Conservation (phyloP, 1,140 invertebrate species). For the Paralvinella palmiformis region DNA sequence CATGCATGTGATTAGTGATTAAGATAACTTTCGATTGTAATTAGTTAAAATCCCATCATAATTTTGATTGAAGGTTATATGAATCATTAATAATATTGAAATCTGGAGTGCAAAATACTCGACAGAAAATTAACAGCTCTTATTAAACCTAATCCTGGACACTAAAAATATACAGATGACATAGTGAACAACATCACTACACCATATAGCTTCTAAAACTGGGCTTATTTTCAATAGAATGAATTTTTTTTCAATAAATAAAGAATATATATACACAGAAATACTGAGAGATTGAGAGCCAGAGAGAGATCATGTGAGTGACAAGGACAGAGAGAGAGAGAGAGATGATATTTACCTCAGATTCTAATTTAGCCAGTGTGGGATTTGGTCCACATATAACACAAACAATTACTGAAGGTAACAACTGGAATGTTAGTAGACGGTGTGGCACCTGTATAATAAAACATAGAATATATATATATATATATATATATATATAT, state of each 20-base stretch:
- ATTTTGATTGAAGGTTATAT: too few species aligned
- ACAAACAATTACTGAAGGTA: constrained; percentile 67
- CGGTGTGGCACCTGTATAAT: constrained; percentile 67
- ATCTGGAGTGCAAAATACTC: too few species aligned
- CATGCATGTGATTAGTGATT: too few species aligned
- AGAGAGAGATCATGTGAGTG: constrained; percentile 7
- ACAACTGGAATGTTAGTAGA: constrained; percentile 66
- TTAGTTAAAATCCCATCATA: too few species aligned
- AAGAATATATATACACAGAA: neutral
- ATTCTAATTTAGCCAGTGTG: constrained; percentile 63
- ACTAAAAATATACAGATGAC: too few species aligned
- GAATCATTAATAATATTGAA: too few species aligned
- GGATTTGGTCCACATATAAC: constrained; percentile 73
- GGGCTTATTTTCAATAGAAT: neutral
- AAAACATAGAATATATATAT: constrained; percentile 26
- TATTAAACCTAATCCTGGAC: too few species aligned
- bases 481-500: neutral
- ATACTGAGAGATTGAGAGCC: neutral
- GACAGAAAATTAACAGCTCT: too few species aligned
- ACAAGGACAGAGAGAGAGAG: constrained; percentile 1
- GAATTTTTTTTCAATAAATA: neutral
- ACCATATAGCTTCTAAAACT: neutral
- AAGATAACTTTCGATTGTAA: too few species aligned
- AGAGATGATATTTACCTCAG: constrained; percentile 37
- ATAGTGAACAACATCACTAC: neutral